Evolutionary conservation across 2,888 invertebrate species (phyloP).

Genomic region (Drosophila mayaguana): DNA sequence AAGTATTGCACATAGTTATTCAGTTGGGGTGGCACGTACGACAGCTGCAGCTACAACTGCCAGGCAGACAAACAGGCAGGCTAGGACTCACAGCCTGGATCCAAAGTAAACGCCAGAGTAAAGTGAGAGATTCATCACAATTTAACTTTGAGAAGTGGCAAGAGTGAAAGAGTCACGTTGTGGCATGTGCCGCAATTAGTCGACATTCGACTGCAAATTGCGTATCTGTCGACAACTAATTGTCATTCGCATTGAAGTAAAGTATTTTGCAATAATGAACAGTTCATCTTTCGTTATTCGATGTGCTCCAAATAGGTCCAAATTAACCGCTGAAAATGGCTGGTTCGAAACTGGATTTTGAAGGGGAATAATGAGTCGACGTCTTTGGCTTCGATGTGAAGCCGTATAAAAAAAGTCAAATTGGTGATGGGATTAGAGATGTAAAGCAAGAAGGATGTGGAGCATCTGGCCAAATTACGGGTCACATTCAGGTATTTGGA

Average conservation of each 20-base stretch:
- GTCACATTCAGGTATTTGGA: slow-evolving; percentile 98
- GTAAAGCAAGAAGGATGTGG: neutral
- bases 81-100: neutral
- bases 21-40: slow-evolving; percentile 24
- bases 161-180: slow-evolving; percentile 39
- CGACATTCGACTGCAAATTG: slow-evolving; percentile 46
- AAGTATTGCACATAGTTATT: neutral
- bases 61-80: neutral
- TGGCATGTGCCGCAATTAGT: slow-evolving; percentile 68
- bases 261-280: neutral
- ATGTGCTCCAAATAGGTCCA: neutral
- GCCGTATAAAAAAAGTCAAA: no score
- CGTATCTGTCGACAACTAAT: slow-evolving; percentile 21
- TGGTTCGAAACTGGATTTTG: no score
- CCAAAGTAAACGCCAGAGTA: slow-evolving; percentile 26
- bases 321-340: neutral
- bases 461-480: no score
- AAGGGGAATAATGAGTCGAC: no score
- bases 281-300: neutral
- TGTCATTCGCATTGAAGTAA: slow-evolving; percentile 2
- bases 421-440: fast-evolving
- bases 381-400: no score
- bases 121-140: slow-evolving; percentile 54
- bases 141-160: slow-evolving; percentile 57
- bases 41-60: slow-evolving; percentile 36